Conservation (phyloP, 2,797 vertebrate species). For the Typhlichthys eigenmanni region DNA sequence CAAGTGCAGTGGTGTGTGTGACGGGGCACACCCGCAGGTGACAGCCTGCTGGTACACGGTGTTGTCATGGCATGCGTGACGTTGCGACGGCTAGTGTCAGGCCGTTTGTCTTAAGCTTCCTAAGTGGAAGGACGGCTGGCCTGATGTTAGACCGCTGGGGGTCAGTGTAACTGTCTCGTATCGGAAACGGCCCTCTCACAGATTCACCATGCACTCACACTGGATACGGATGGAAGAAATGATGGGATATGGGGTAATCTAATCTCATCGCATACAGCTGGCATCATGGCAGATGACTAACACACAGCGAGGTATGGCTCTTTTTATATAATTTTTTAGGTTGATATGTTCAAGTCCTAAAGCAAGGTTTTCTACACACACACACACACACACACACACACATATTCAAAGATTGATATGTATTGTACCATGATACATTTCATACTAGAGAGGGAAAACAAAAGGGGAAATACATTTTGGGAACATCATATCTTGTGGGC, state of each 20-base stretch:
- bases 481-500: constrained; percentile 59
- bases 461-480: constrained; percentile 59
- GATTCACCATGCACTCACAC: constrained; percentile 56
- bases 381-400: constrained; percentile 62
- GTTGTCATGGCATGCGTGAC: constrained; percentile 40
- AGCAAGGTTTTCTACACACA: constrained; percentile 62
- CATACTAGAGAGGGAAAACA: constrained; percentile 40
- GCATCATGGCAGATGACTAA: constrained; percentile 51
- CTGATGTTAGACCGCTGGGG: constrained; percentile 53
- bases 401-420: constrained; percentile 49
- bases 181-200: constrained; percentile 27
- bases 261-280: constrained; percentile 53
- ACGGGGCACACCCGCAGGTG: constrained; percentile 41
- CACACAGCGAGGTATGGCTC: constrained; percentile 76
- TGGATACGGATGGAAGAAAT: constrained; percentile 51
- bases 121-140: constrained; percentile 36
- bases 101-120: constrained; percentile 16
- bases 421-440: constrained; percentile 49
- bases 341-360: constrained; percentile 76
- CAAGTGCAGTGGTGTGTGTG: constrained; percentile 35
- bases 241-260: constrained; percentile 48
- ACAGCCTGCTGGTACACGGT: constrained; percentile 32
- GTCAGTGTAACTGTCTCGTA: constrained; percentile 33
- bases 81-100: constrained; percentile 11
- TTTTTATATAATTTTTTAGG: constrained; percentile 54